Base-by-base conservation (phyloP, 1,140 invertebrate species). In the Prorops nasuta region DNA sequence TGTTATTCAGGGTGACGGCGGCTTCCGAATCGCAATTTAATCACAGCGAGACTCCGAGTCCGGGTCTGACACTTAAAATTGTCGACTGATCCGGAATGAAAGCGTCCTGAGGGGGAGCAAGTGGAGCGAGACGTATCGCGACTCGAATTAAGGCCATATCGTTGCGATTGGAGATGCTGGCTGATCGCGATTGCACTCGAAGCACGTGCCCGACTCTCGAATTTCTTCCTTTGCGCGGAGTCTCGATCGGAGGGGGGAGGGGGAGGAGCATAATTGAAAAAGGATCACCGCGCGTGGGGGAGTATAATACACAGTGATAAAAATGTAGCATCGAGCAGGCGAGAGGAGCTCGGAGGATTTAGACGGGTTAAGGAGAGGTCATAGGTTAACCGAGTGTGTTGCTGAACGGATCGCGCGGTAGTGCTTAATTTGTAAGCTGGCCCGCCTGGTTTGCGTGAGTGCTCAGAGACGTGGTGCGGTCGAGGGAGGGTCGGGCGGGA, bases 161-260 rank as follows among this genome's bases (percentile, higher is more conserved):
- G 49, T 70, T 70, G 66, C 63, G 69, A 70, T 67, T 70, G 64
- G 67, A 58, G 51, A 56, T 57, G 56, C 54, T 60, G 40, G 45
- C 42, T 49, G 50, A 55, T 54, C 56, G 38, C 42, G 63, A 66
- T 67, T 68, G 58, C 63, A 48, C 64, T 66, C 66, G 64, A 68
- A 70, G 56, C 59, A n/a, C n/a, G n/a, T n/a, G n/a, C n/a, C n/a
- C n/a, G n/a, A n/a, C n/a, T n/a, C n/a, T n/a, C n/a, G n/a, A n/a
- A n/a, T n/a, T n/a, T n/a, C n/a, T n/a, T n/a, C n/a, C n/a, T n/a
- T n/a, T n/a, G n/a, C n/a, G n/a, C n/a, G n/a, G n/a, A n/a, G n/a
- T n/a, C n/a, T n/a, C n/a, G n/a, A n/a, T n/a, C n/a, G n/a, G n/a
- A n/a, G n/a, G n/a, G n/a, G n/a, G n/a, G 14, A 16, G 9, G 3